phyloP scores from a whole-genome alignment of 1,140 invertebrate species.

The Formica exsecta region DNA sequence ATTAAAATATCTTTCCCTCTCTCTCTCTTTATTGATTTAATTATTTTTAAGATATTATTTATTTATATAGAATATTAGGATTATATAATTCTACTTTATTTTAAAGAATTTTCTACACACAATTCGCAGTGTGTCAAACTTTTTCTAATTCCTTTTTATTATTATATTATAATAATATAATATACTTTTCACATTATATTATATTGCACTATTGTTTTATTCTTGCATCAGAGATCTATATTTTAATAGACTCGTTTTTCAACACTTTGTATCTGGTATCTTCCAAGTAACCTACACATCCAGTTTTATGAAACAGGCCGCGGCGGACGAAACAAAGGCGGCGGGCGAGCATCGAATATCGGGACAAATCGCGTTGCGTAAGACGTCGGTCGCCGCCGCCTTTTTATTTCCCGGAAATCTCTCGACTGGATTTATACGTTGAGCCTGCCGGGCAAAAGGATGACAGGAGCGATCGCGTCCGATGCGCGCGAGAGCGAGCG shows the following conservation, averaged over 20 bases:
- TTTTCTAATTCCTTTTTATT: too few relatives aligned
- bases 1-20: background rate
- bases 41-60: background rate
- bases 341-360: conserved; percentile 64
- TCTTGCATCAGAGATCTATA: background rate
- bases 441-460: conserved; percentile 58
- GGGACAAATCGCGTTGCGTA: conserved; percentile 82
- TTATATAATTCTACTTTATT: too few relatives aligned
- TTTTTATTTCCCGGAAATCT: conserved; percentile 79
- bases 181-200: too few relatives aligned
- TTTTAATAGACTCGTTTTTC: background rate
- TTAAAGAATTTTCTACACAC: too few relatives aligned
- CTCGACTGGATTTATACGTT: conserved; percentile 68
- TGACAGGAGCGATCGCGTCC: conserved; percentile 25
- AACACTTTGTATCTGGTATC: background rate
- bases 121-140: too few relatives aligned
- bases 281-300: background rate
- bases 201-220: background rate
- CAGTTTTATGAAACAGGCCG: conserved; percentile 25
- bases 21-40: background rate
- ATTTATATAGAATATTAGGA: background rate
- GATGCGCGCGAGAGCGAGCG: background rate
- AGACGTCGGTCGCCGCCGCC: conserved; percentile 66
- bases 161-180: too few relatives aligned
- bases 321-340: conserved; percentile 64